These are phyloP conservation scores for Paraplagusia blochii DNA, from an alignment of 2,113 vertebrate genomes.

Conservation along the genomic window DNA sequence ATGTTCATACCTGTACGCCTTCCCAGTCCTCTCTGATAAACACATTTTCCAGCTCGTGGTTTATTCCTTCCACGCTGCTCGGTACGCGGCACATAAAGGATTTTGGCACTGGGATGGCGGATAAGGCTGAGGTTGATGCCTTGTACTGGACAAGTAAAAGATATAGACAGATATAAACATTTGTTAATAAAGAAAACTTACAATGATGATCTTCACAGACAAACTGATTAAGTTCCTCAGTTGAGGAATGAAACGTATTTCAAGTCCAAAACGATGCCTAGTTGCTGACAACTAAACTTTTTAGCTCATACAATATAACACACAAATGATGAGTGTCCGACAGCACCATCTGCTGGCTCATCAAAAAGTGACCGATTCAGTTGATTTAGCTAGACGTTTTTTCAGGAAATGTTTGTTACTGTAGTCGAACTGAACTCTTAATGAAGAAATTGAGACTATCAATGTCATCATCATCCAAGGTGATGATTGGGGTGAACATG, in stretches of 20 bases:
- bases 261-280: too few species aligned
- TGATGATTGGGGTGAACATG: conserved; percentile 2
- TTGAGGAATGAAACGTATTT: too few species aligned
- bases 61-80: conserved; percentile 92
- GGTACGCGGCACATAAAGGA: conserved; percentile 84
- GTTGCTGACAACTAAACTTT: too few species aligned
- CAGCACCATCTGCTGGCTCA: neutral
- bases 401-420: conserved; percentile 13
- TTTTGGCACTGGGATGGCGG: conserved; percentile 83
- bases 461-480: conserved; percentile 12
- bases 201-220: too few species aligned
- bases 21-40: conserved; percentile 89
- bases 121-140: conserved; percentile 79
- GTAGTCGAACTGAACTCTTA: conserved; percentile 14
- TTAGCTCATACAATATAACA: neutral
- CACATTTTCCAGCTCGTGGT: conserved; percentile 92
- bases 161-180: neutral
- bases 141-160: conserved; percentile 62
- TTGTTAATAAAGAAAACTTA: neutral
- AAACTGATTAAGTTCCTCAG: too few species aligned
- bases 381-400: conserved; percentile 25
- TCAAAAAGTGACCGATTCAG: conserved; percentile 12
- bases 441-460: neutral
- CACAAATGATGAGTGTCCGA: neutral
- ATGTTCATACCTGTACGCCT: conserved; percentile 60